Base-by-base conservation (phyloP, 2,888 invertebrate species). In the Athalia cordata region DNA sequence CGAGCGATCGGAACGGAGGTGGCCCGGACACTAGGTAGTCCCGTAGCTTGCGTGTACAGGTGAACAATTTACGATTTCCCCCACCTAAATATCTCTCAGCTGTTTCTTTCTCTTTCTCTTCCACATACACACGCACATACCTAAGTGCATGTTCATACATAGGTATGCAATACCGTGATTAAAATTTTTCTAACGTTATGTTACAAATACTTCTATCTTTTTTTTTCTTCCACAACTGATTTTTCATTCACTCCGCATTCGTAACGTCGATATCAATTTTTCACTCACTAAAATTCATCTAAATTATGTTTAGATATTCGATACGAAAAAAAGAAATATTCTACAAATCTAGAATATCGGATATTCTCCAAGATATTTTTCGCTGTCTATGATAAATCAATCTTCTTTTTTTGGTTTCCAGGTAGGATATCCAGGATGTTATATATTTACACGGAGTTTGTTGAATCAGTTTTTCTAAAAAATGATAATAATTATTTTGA, bases 61-160 rank as follows among this genome's bases (percentile, higher is more conserved):
- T 89, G 88, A 88, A 88, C 87, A 86, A 88, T 88, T 89, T 88
- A 88, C 87, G 85, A 85, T 85, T 84, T 81, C 86, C 86, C 87
- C 88, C 86, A 85, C 86, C 80, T 79, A 65, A 77, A 66, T 78
- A 79, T 70, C 68, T 49, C 65, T 78, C 45, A 68, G 70, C 83
- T 81, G 81, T 59, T 76, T 52, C 65, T 75, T 66, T 74, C 74
- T 79, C 81, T 79, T 78, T 79, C 68, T 81, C 75, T 70, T 57
- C 76, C 75, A 67, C 77, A 55, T 80, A 67, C 70, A 50, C 76
- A 3, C 75, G 52, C 77, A 52, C 77, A 67, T 74, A 50, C 62
- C 52, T 7, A 52, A 49, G 8, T 59, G 47, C 47, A 67, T n/a
- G 11, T 66, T n/a, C 65, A 13, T 55, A 29, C 52, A 29, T 43